Base-by-base conservation (phyloP, 2,113 vertebrate genomes). In the Ciconia maguari region DNA sequence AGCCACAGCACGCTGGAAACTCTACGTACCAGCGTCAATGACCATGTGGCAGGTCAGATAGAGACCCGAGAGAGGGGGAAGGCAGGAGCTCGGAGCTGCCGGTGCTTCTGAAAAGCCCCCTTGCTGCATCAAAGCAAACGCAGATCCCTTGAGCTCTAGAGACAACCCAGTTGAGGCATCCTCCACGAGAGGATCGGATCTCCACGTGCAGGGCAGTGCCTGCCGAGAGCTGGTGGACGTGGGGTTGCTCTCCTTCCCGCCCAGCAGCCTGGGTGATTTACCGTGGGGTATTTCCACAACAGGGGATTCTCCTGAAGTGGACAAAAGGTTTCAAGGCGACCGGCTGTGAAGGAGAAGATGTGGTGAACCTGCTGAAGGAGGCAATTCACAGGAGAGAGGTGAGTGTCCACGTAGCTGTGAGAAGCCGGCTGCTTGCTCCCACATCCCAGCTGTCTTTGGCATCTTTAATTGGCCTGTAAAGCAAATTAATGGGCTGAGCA, bases 241-340 rank as follows among this genome's bases (percentile, higher is more conserved):
- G n/a, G 52, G 65, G 65, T 17, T 8, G 15, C 42, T 41, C 12
- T 60, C 24, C 71, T 54, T 66, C 52, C 34, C 5, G 2, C 32
- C 34, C n/a, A 19, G 2, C 65, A 11, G 19, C 77, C 68, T 2
- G 16, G 13, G 38, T 7, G 8, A 3, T 9, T 92, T 25, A 74
- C 48, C 6, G 0, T 1, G 17, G 55, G 22, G 2, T 48, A 3
- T 52, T 84, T 6, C 78, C 83, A 29, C 71, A 4, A 7, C 70
- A 99, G 99, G 99, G 99, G 9, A 98, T 99, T 77, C 98, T 99
- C 38, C 97, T 99, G 89, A 99, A 98, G 85, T 99, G 99, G 99
- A 99, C 99, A 2, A 99, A 99, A 89, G 99, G 99, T 16, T 99
- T 99, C 97, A 99, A 98, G 95, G 99, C 99, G 0, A 99, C 98